Conservation (phyloP, 1,140 invertebrate species). For the Aphelinus certus region DNA sequence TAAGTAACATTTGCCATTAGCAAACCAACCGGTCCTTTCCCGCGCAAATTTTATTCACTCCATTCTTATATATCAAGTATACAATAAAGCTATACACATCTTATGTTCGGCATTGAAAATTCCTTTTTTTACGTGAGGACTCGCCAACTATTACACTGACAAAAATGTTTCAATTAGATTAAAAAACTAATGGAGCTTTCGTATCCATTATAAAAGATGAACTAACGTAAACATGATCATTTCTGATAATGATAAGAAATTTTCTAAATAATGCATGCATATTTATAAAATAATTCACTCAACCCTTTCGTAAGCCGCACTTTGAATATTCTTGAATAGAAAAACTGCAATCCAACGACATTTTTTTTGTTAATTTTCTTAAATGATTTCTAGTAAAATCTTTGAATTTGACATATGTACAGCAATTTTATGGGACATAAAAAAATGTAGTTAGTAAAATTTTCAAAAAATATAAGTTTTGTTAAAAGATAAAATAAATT, state of each 20-base stretch:
- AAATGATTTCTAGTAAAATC: background rate
- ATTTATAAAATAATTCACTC: too few relatives aligned
- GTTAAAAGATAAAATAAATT: background rate
- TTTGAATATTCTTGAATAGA: background rate
- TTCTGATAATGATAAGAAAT: too few relatives aligned
- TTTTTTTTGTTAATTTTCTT: constrained; percentile 9
- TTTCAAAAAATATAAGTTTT: constrained; percentile 22
- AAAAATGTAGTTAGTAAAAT: constrained; percentile 13
- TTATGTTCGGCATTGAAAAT: constrained; percentile 32
- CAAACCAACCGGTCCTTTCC: constrained; percentile 19
- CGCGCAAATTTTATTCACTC: constrained; percentile 3
- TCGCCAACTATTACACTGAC: constrained; percentile 2
- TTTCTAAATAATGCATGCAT: too few relatives aligned
- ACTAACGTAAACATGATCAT: too few relatives aligned
- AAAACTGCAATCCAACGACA: constrained; percentile 2
- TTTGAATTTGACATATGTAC: constrained; percentile 20
- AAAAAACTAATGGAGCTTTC: too few relatives aligned
- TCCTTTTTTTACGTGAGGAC: constrained; percentile 9
- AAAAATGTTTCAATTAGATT: constrained; percentile 17
- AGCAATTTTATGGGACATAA: background rate
- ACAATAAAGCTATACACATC: constrained; percentile 37
- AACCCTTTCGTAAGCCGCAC: too few relatives aligned
- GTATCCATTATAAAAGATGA: too few relatives aligned
- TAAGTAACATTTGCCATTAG: constrained; percentile 41
- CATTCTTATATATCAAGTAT: constrained; percentile 32